Conservation (phyloP, 2,888 invertebrate species). For the Drosophila flavopinicola region DNA sequence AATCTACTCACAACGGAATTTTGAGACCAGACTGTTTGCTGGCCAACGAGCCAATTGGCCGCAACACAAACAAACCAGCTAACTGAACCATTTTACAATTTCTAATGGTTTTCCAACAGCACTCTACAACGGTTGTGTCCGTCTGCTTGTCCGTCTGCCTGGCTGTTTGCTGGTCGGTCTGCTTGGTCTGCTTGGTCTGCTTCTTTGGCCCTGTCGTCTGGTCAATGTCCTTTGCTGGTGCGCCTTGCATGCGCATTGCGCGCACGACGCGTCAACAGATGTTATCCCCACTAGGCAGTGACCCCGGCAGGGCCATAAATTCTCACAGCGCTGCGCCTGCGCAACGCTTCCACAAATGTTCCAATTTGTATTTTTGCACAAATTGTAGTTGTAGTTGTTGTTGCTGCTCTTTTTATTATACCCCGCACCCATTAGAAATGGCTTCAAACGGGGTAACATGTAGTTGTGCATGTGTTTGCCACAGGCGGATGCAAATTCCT, state of each 20-base stretch:
- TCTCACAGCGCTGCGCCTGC: conserved; percentile 67
- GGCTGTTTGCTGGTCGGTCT: conserved; percentile 16
- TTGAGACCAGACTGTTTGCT: conserved; percentile 10
- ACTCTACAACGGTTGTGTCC: conserved; percentile 48
- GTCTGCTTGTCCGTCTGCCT: conserved; percentile 28
- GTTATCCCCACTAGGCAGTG: conserved; percentile 75
- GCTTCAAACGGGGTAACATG: neutral
- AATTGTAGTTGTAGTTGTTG: conserved; percentile 62
- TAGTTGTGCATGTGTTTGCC: conserved; percentile 23
- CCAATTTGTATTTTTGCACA: conserved; percentile 81
- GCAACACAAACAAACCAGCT: conserved; percentile 1
- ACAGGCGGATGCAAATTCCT: too few species aligned
- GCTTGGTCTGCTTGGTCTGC: conserved; percentile 4
- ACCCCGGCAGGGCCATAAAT: conserved; percentile 78
- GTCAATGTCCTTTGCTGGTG: conserved; percentile 69
- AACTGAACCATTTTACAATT: conserved; percentile 53
- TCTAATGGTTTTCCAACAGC: conserved; percentile 56
- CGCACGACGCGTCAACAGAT: conserved; percentile 80
- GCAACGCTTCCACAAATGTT: conserved; percentile 70
- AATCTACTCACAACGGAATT: conserved; percentile 25
- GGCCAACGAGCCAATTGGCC: conserved; percentile 14
- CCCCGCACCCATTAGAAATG: too few species aligned
- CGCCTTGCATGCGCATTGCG: conserved; percentile 73
- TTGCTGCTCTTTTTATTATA: neutral
- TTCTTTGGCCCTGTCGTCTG: conserved; percentile 49